phyloP scores from a whole-genome alignment of 1,140 invertebrate species.

The Apis florea region DNA sequence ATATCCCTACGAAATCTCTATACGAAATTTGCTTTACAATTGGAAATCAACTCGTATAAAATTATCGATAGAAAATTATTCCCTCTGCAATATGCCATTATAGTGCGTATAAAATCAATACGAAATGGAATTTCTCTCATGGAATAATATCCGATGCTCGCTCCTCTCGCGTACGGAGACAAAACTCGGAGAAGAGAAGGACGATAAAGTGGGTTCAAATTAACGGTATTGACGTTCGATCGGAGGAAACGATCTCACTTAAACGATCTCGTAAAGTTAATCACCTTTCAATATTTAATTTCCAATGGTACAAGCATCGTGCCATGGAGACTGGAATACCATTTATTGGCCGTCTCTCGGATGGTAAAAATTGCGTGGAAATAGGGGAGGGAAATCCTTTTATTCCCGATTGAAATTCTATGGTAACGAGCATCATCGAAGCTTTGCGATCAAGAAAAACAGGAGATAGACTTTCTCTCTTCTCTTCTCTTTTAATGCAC shows the following conservation, averaged over 20 bases:
- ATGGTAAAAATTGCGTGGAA: neutral
- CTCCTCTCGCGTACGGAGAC: too few relatives aligned
- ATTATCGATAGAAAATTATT: too few relatives aligned
- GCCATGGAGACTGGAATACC: neutral
- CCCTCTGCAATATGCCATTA: too few relatives aligned
- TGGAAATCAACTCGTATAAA: too few relatives aligned
- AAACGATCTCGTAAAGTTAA: slow-evolving; percentile 34
- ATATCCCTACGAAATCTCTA: too few relatives aligned
- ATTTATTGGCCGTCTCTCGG: neutral
- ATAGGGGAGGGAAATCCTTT: slow-evolving; percentile 4
- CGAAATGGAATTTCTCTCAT: too few relatives aligned
- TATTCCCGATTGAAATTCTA: neutral
- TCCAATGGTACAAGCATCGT: neutral
- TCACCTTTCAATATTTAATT: slow-evolving; percentile 37
- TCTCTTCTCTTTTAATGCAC: neutral
- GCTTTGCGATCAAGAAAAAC: neutral
- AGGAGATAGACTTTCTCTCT: neutral
- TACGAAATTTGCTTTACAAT: too few relatives aligned
- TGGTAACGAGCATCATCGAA: neutral
- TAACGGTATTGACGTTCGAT: slow-evolving; percentile 21
- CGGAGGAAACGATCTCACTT: slow-evolving; percentile 14
- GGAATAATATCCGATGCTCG: too few relatives aligned
- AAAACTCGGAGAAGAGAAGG: neutral
- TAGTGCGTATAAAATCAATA: too few relatives aligned
- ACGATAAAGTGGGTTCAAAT: neutral